Evolutionary conservation across 2,797 vertebrate genomes (phyloP).

Genomic region (Otus scops): DNA sequence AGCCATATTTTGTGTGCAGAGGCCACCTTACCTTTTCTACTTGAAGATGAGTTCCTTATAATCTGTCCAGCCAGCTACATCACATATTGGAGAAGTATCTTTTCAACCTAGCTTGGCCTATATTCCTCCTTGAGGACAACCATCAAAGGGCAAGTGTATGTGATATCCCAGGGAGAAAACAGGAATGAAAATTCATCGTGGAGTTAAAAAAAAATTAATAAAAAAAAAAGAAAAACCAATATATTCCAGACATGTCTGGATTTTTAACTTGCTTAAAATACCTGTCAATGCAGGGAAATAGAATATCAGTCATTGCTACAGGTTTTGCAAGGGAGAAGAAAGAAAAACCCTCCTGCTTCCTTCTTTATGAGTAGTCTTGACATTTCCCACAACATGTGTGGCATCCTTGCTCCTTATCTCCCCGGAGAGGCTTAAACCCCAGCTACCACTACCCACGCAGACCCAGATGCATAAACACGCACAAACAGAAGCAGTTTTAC

Average conservation of each 20-base stretch:
- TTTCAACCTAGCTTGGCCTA: not conserved
- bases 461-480: not conserved
- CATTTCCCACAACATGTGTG: not conserved
- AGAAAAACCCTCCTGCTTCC: not conserved
- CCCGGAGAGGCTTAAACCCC: not conserved
- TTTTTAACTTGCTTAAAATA: constrained; percentile 9
- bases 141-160: not conserved
- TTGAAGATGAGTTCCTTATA: not conserved
- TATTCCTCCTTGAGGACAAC: not conserved
- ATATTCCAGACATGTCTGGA: not conserved
- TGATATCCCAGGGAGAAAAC: not conserved
- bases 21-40: not conserved
- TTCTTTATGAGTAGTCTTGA: not conserved
- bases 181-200: not conserved
- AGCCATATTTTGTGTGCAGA: not conserved
- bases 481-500: not conserved
- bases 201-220: not conserved
- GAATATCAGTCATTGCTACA: not conserved
- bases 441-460: not conserved
- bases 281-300: not conserved
- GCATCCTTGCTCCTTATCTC: constrained; percentile 1
- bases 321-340: not conserved
- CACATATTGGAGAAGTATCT: not conserved
- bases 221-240: not conserved
- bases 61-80: not conserved